phyloP scores from a whole-genome alignment of 2,888 invertebrate genomes.

The Eucera pruinosa region DNA sequence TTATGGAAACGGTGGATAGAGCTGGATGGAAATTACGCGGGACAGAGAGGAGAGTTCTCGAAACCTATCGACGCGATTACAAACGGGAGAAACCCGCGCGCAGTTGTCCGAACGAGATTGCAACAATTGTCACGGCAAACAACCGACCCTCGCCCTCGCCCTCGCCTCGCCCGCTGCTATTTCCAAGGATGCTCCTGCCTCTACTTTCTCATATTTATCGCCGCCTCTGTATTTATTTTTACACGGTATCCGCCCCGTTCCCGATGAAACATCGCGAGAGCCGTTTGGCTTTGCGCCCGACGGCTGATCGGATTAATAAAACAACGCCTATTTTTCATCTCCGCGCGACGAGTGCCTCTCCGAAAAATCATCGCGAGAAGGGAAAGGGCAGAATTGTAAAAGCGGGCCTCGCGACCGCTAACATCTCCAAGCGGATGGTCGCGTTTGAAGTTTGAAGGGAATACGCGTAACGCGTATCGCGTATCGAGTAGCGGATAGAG shows the following conservation, averaged over 20 bases:
- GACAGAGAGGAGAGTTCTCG: neutral
- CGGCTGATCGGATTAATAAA: conserved; percentile 2
- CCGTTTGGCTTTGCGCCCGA: conserved; percentile 17
- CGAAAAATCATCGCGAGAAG: no score
- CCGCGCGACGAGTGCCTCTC: neutral
- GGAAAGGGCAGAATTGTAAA: no score
- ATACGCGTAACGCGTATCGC: no score
- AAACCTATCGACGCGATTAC: conserved; percentile 31
- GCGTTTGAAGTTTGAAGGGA: no score
- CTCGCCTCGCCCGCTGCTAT: conserved; percentile 8
- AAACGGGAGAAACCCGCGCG: conserved; percentile 5
- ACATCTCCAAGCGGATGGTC: no score
- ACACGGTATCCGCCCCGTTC: neutral
- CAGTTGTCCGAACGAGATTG: conserved; percentile 24
- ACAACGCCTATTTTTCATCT: neutral
- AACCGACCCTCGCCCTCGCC: conserved; percentile 4
- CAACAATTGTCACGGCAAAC: conserved; percentile 29
- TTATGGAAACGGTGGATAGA: neutral
- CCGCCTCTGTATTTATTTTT: conserved; percentile 29
- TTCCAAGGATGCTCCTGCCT: neutral
- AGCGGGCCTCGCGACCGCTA: no score
- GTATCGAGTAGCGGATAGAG: neutral
- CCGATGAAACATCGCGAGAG: conserved; percentile 15
- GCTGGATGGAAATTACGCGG: conserved; percentile 11
- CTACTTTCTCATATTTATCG: conserved; percentile 11